Evolutionary conservation across 2,888 invertebrate genomes (phyloP).

Genomic region (Oxyteleia sp.): DNA sequence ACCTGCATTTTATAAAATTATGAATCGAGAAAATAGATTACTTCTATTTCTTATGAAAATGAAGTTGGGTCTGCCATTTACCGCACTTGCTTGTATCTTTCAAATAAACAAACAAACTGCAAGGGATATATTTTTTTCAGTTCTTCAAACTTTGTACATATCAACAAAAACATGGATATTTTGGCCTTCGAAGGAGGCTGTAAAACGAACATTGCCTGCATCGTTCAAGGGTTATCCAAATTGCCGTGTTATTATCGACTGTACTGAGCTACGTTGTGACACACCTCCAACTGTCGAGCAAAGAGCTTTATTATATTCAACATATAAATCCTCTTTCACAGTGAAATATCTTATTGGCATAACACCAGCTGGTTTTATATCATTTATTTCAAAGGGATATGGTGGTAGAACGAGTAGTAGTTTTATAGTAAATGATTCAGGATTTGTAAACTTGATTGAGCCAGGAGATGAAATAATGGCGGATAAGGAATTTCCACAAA

Average conservation of each 20-base stretch:
- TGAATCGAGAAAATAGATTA: conserved; percentile 47
- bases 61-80: conserved; percentile 64
- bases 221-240: no score
- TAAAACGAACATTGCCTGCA: no score
- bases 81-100: conserved; percentile 64
- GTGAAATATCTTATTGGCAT: conserved; percentile 73
- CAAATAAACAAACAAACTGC: conserved; percentile 44
- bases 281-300: no score
- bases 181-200: conserved; percentile 63
- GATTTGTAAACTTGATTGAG: conserved; percentile 76
- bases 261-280: no score
- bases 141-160: conserved; percentile 19
- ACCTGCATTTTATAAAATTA: conserved; percentile 30
- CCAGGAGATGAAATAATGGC: conserved; percentile 64
- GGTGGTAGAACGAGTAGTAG: conserved; percentile 74
- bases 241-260: no score
- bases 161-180: conserved; percentile 58
- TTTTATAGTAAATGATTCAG: conserved; percentile 75
- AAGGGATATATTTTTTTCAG: background rate
- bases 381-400: conserved; percentile 76
- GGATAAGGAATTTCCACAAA: conserved; percentile 21
- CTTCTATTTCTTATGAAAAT: conserved; percentile 67
- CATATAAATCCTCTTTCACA: conserved; percentile 64
- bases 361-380: conserved; percentile 73
- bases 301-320: conserved; percentile 69